Evolutionary conservation across 2,113 vertebrate species (phyloP), one percentile per base, ranked within the genome.

Genomic region (Catharus bicknelli): DNA sequence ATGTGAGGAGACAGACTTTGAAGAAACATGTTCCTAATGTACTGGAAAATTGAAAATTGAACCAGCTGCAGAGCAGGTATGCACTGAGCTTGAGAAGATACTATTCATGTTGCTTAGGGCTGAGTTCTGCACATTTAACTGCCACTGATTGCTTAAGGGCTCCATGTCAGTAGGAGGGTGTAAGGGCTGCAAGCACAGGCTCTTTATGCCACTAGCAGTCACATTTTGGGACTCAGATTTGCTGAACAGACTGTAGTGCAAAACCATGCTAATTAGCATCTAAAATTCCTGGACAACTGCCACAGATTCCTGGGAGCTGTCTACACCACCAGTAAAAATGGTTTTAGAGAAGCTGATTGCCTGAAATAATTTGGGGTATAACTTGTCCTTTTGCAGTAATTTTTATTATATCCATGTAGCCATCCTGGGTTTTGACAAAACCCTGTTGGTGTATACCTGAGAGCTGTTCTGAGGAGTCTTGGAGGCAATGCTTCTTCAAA

Each of bases 171-270:
- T 51, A 87, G 66, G 57, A 84, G 66, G 0, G 0, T 54, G 83
- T 57, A 50, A 64, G 66, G 73, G 81, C 69, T 93, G 66, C 61
- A 94, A 69, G 58, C 89, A 89, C 0, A 0, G 75, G 34, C 70
- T 90, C 75, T 83, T 48, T 53, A 59, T 1, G 4, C n/a, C 91
- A 57, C 80, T 51, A 68, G 59, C 26, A 96, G 63, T 74, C 78
- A 92, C 59, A 74, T 88, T 89, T 78, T 68, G 63, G 51, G 78
- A 73, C 70, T 89, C 55, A 69, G 91, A 85, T 90, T 92, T 95
- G 67, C 75, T 93, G 90, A 95, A 94, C 92, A 96, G 91, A 87
- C 63, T 94, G 93, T 90, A 79, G 89, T 73, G 70, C 84, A 90
- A 90, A 93, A 57, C 17, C 42, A 40, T 87, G 78, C 58, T 96